Evolutionary conservation across 2,888 invertebrate genomes (phyloP).

Genomic region (Notodonta dromedarius): DNA sequence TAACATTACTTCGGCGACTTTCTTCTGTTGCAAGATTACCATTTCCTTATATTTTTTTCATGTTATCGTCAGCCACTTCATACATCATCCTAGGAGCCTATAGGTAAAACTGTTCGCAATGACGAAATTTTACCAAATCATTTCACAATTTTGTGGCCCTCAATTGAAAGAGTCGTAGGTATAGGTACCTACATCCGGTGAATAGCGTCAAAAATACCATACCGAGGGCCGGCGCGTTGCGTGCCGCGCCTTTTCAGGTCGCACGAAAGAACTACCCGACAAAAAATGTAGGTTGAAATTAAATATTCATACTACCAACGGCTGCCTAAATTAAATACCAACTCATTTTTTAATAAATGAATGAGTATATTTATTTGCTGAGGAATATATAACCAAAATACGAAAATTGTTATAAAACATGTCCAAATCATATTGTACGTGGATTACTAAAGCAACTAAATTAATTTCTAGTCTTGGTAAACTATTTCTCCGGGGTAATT

Average conservation of each 20-base stretch:
- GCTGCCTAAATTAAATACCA: not conserved
- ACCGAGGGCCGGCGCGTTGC: slow-evolving; percentile 59
- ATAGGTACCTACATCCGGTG: slow-evolving; percentile 35
- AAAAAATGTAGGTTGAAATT: slow-evolving; percentile 58
- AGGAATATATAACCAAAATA: no score
- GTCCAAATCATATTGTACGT: no score
- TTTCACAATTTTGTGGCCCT: not conserved
- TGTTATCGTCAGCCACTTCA: no score
- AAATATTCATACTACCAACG: slow-evolving; percentile 53
- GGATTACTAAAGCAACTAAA: no score
- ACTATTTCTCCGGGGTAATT: not conserved
- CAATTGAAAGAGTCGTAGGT: slow-evolving; percentile 48
- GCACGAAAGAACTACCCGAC: slow-evolving; percentile 59
- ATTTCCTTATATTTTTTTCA: no score
- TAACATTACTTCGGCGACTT: no score
- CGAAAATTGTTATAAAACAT: no score
- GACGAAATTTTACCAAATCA: no score
- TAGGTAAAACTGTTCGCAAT: no score
- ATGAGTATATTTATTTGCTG: not conserved
- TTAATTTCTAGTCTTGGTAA: no score
- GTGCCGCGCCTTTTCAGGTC: slow-evolving; percentile 72
- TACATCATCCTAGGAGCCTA: no score
- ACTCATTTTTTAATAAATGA: not conserved
- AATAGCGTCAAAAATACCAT: slow-evolving; percentile 65
- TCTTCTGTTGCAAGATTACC: no score